Base-by-base conservation (phyloP, 2,113 vertebrate genomes). In the Cichladusa arquata region DNA sequence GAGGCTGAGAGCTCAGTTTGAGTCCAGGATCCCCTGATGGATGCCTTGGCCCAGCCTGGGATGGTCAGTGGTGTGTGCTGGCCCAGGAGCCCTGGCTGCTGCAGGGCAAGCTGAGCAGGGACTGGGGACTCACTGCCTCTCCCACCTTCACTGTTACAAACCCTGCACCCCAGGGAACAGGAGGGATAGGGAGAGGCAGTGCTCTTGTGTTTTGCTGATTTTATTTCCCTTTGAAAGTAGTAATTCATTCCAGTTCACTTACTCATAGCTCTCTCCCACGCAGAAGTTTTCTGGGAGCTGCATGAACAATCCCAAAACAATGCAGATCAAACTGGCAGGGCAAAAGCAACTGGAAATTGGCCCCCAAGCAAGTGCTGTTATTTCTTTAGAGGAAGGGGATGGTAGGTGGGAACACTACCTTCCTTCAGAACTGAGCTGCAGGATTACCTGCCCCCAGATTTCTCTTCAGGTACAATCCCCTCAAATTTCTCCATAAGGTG, bases 241-340 rank as follows among this genome's bases (percentile, higher is more conserved):
- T 50, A 70, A 89, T 67, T 91, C 85, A 88, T 88, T 91, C 87
- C 95, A 72, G 70, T 33, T 69, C 70, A 47, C 70, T 96, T 82
- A 87, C 78, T 96, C 92, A 79, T 9, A 23, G 40, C 13, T 34
- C 81, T 71, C 93, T 53, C 50, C 81, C 90, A 95, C 62, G 3
- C 90, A 81, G 40, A 82, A 31, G 33, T 53, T 85, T 82, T 88
- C 54, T 73, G 86, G 72, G 64, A 94, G 90, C 54, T 81, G 66
- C 38, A 54, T 62, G 91, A 96, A 70, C 79, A 81, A 64, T 86
- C 78, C 17, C 56, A 51, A 66, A 95, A 61, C 72, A 93, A 60
- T 3, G 6, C 47, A 83, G 80, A 78, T 73, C 76, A 80, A 70
- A 65, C 70, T 45, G 74, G 42, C 70, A 56, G 54, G 71, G 61